Percentiles rank a stretch among this genome's conserved stretches.
Evolutionary conservation across 1,140 invertebrate genomes (phyloP).

Genomic region (Apis cerana): DNA sequence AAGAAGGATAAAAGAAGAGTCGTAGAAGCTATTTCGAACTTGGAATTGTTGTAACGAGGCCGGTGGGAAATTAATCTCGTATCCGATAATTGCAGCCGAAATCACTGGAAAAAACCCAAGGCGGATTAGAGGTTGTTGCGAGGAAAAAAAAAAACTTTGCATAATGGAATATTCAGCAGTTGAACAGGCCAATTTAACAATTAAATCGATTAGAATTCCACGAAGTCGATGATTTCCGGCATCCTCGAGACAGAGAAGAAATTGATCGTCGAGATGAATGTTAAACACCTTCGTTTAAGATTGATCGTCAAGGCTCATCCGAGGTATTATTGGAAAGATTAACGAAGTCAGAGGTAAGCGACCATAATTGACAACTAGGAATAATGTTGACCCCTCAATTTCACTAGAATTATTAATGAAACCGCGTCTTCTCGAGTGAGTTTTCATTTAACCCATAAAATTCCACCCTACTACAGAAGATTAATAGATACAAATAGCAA

Average conservation of each 20-base stretch:
- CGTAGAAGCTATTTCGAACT: not conserved
- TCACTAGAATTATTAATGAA: not conserved
- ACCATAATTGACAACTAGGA: slow-evolving; percentile 10
- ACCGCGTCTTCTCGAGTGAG: not conserved
- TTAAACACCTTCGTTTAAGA: not conserved
- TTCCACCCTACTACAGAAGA: too few species aligned
- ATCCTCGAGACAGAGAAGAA: not conserved
- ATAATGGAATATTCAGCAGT: not conserved
- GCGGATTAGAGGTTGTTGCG: not conserved
- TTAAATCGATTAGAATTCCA: not conserved
- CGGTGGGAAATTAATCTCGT: slow-evolving; percentile 20
- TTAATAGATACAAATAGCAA: too few species aligned
- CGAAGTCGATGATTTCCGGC: slow-evolving; percentile 5
- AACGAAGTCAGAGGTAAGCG: slow-evolving; percentile 17
- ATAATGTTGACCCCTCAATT: not conserved
- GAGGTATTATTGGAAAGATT: slow-evolving; percentile 8
- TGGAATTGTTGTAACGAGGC: not conserved
- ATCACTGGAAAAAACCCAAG: slow-evolving; percentile 23
- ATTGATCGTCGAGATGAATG: not conserved
- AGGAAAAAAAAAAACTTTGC: not conserved
- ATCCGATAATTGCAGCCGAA: slow-evolving; percentile 38
- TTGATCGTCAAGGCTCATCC: not conserved
- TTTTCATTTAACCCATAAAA: not conserved
- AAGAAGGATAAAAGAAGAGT: not conserved
- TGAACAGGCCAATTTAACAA: not conserved